Conservation (phyloP, 2,797 vertebrate genomes). For the Sylvia borin region DNA sequence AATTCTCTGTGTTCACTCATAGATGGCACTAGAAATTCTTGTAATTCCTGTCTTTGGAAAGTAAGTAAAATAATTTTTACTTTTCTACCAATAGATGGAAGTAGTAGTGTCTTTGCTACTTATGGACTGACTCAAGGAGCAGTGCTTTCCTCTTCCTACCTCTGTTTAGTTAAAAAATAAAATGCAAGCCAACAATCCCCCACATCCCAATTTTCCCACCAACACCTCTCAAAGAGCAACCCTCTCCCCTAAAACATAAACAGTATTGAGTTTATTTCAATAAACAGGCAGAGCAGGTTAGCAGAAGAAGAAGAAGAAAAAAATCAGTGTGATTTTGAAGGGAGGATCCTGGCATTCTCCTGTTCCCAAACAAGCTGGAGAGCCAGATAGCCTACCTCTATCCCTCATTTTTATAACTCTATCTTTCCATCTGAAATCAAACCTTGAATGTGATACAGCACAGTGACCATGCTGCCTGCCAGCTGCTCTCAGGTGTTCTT, state of each 20-base stretch:
- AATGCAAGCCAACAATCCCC: neutral
- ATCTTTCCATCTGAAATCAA: neutral
- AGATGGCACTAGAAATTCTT: conserved; percentile 66
- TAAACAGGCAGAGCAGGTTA: neutral
- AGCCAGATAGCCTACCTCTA: neutral
- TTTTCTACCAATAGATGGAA: conserved; percentile 61
- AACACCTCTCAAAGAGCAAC: neutral
- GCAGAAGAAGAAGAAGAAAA: neutral
- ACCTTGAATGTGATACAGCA: neutral
- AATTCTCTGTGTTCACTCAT: conserved; percentile 50
- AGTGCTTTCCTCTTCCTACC: neutral
- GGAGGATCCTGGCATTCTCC: neutral
- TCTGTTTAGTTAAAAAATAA: neutral
- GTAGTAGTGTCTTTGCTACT: neutral
- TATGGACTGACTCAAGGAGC: neutral
- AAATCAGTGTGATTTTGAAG: neutral
- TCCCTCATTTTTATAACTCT: neutral
- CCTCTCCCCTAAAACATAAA: neutral
- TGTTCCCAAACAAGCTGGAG: neutral
- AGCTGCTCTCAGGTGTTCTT: neutral
- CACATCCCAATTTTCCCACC: neutral
- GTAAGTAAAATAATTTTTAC: neutral
- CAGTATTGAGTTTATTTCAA: neutral
- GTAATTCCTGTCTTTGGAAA: conserved; percentile 13
- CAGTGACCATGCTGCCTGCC: neutral